Base-by-base conservation (phyloP, 1,140 invertebrate genomes). In the Zaprionus capensis region DNA sequence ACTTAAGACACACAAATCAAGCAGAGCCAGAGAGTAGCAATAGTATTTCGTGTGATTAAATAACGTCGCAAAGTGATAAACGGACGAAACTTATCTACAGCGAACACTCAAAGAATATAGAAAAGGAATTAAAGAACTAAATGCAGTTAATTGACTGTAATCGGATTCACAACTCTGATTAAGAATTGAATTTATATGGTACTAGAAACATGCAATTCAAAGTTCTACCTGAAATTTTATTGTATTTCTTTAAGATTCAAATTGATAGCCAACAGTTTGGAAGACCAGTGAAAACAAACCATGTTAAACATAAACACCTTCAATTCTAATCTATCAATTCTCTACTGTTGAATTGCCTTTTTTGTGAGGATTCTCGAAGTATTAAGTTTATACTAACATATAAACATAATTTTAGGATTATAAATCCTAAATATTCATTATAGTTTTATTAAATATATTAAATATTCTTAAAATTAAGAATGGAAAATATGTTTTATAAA, bases 371-470 rank as follows among this genome's bases (percentile, higher is more conserved):
- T 41, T 4, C 4, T 41, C 5, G 1, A n/a, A 41, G 15, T n/a
- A 5, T 41, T 14, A n/a, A 6, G 5, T 11, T 31, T 31, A 31
- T 31, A 4, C 31, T 11, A n/a, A n/a, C n/a, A n/a, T n/a, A 9
- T 11, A 31, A 31, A 31, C 28, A 31, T 31, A 31, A 9, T 3
- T 31, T 31, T 31, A 31, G 1, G 9, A 31, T 0, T 0, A 2
- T 0, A 31, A 31, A 31, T 31, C 11, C 2, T 2, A 11, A 31
- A 11, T 31, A 34, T 11, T 34, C 9, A 11, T 34, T 11, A 34
- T 0, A 34, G 0, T 34, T 11, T 11, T 11, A 11, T n/a, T n/a
- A n/a, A n/a, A n/a, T n/a, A n/a, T n/a, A 0, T 11, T 3, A 11
- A 34, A 34, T 31, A 9, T 31, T 0, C 9, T 9, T 31, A 9